Evolutionary conservation across 1,140 invertebrate species (phyloP).

Genomic region (Saxidomus purpurata): DNA sequence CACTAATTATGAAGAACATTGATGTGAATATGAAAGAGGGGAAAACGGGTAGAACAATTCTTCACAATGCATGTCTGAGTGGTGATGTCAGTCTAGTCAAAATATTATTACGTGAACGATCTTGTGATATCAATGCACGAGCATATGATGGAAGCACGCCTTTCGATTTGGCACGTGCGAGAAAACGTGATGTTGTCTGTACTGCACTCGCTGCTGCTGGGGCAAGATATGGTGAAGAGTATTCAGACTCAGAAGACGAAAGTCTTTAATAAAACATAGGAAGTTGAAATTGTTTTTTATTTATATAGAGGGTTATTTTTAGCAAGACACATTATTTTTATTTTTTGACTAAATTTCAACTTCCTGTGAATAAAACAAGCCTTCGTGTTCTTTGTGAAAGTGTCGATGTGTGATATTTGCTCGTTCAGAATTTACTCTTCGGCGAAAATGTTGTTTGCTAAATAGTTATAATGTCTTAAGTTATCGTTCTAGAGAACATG

Average conservation of each 20-base stretch:
- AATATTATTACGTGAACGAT: neutral
- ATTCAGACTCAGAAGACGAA: neutral
- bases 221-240: conserved; percentile 6
- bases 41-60: conserved; percentile 41
- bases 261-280: too few relatives aligned
- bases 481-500: too few relatives aligned
- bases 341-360: too few relatives aligned
- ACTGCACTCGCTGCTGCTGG: conserved; percentile 20
- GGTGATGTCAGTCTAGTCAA: conserved; percentile 15
- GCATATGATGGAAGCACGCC: conserved; percentile 51
- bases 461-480: too few relatives aligned
- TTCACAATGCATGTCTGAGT: conserved; percentile 8
- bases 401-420: too few relatives aligned
- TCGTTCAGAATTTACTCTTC: too few relatives aligned
- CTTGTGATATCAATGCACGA: conserved; percentile 41
- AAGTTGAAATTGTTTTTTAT: too few relatives aligned
- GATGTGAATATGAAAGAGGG: conserved; percentile 90
- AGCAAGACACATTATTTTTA: too few relatives aligned
- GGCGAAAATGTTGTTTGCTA: too few relatives aligned
- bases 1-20: conserved; percentile 67
- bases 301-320: too few relatives aligned
- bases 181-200: neutral
- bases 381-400: too few relatives aligned
- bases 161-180: conserved; percentile 34
- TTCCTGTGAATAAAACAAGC: too few relatives aligned